phyloP scores from a whole-genome alignment of 2,113 vertebrate species.

The Neoarius graeffei region DNA sequence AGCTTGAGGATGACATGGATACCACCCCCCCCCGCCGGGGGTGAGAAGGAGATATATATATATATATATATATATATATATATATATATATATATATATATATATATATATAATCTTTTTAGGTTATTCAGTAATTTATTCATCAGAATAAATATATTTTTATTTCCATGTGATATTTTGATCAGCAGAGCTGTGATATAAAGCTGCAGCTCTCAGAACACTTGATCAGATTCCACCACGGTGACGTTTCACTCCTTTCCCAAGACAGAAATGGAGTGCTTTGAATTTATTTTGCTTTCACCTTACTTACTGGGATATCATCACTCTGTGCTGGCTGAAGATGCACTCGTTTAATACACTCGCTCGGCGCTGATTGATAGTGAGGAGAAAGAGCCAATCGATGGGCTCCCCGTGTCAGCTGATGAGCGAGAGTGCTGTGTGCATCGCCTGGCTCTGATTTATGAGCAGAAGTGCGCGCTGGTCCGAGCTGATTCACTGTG shows the following conservation, averaged over 20 bases:
- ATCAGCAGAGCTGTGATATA: constrained; percentile 17
- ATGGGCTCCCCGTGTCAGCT: constrained; percentile 46
- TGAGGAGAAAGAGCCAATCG: constrained; percentile 35
- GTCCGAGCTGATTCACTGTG: constrained; percentile 50
- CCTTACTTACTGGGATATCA: constrained; percentile 20
- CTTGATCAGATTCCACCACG: neutral
- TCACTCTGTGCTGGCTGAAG: constrained; percentile 15
- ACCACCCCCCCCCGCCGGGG: no score
- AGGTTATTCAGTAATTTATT: no score
- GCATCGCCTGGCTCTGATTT: constrained; percentile 49
- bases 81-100: no score
- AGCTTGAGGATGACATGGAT: no score
- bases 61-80: no score
- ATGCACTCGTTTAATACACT: constrained; percentile 43
- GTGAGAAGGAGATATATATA: no score
- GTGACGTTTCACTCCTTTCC: neutral
- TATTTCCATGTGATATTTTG: constrained; percentile 4
- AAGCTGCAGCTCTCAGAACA: neutral
- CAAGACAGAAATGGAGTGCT: neutral
- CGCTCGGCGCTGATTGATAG: constrained; percentile 36
- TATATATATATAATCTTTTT: no score
- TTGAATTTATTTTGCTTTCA: neutral
- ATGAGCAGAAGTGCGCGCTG: constrained; percentile 52
- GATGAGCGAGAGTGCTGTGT: constrained; percentile 27
- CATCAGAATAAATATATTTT: no score